Conservation (phyloP, 1,140 invertebrate genomes). For the Lamellibrachia luymesi region DNA sequence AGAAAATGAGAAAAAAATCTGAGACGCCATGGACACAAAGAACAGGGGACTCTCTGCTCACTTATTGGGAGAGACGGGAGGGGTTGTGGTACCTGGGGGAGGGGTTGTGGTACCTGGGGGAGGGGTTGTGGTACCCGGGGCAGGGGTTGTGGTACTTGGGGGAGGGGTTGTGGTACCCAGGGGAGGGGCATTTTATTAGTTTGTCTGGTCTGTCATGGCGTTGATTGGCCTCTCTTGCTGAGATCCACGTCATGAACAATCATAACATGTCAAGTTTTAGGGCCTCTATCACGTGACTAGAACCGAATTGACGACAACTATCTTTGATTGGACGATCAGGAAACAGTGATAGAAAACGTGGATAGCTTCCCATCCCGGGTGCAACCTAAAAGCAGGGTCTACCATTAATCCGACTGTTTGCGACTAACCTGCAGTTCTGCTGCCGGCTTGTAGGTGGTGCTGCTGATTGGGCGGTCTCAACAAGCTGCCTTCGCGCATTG, state of each 20-base stretch:
- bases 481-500: conserved; percentile 18
- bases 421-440: conserved; percentile 1
- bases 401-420: neutral
- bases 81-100: neutral
- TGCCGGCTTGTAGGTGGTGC: neutral
- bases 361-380: neutral
- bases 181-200: neutral
- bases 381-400: neutral
- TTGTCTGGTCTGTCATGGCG: neutral
- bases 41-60: neutral
- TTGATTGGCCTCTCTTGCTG: too few species aligned
- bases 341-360: neutral
- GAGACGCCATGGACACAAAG: neutral
- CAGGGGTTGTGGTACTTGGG: too few species aligned
- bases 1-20: too few species aligned
- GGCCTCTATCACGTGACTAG: too few species aligned
- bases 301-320: too few species aligned
- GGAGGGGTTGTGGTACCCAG: too few species aligned
- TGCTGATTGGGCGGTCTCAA: conserved; percentile 12
- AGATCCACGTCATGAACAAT: too few species aligned
- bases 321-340: neutral
- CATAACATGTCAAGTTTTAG: too few species aligned
- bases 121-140: neutral
- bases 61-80: too few species aligned
- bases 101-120: neutral